A percentile compares a stretch with the other conserved stretches of the same genome.
phyloP scores from a whole-genome alignment of 1,140 invertebrate genomes.

The Phymorhynchus buccinoides region DNA sequence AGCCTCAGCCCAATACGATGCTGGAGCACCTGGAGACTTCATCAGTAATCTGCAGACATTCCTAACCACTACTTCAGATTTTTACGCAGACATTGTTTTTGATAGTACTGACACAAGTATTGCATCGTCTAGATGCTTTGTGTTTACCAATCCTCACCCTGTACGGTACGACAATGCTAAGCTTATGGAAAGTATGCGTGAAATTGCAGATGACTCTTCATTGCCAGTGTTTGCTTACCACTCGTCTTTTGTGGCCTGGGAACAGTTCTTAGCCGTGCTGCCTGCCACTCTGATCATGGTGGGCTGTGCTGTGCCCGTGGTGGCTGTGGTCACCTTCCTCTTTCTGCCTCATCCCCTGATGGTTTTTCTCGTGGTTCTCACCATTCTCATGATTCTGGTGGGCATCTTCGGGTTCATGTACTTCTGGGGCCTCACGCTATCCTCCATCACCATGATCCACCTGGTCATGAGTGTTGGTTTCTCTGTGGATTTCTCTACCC shows the following conservation, averaged over 20 bases:
- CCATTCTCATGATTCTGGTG: constrained; percentile 94
- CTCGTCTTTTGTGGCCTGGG: constrained; percentile 58
- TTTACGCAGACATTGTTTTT: constrained; percentile 88
- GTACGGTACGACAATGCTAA: constrained; percentile 49
- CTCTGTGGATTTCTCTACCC: constrained; percentile 97
- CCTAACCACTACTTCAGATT: constrained; percentile 66
- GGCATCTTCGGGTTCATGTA: constrained; percentile 98
- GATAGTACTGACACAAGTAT: constrained; percentile 84
- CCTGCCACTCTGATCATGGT: constrained; percentile 94
- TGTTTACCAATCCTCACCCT: constrained; percentile 46
- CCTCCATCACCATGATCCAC: constrained; percentile 99
- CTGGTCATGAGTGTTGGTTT: constrained; percentile 99
- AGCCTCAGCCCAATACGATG: constrained; percentile 14
- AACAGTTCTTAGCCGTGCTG: constrained; percentile 91
- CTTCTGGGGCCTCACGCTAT: constrained; percentile 93
- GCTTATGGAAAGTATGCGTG: constrained; percentile 56
- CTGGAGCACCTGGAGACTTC: constrained; percentile 28
- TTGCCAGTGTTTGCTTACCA: constrained; percentile 55
- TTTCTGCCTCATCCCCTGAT: constrained; percentile 96
- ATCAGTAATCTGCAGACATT: constrained; percentile 73
- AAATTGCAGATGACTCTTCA: constrained; percentile 51
- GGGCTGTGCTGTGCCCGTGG: constrained; percentile 90
- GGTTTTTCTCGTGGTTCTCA: constrained; percentile 94
- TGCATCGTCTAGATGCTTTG: constrained; percentile 76
- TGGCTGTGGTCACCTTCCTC: constrained; percentile 96